Conservation (phyloP, 2,888 invertebrate species). For the Metalampra italica region DNA sequence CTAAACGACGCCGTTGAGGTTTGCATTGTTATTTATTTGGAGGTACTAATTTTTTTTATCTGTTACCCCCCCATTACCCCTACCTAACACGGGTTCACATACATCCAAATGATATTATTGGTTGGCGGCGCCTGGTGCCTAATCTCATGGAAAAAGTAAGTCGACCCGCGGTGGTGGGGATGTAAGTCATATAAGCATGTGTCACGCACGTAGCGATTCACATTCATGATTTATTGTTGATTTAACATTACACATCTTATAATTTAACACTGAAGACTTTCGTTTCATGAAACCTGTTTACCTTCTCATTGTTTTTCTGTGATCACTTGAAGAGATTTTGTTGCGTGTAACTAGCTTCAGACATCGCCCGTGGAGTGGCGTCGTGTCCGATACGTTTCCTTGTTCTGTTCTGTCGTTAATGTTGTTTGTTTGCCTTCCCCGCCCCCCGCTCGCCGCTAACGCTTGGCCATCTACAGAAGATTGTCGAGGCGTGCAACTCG, state of each 20-base stretch:
- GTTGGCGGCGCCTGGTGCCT: constrained; percentile 49
- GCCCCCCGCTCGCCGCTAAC: constrained; percentile 53
- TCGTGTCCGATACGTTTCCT: constrained; percentile 8
- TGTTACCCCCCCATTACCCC: constrained; percentile 61
- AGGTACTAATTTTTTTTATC: constrained; percentile 74
- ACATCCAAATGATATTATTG: constrained; percentile 58
- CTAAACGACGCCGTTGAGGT: constrained; percentile 19
- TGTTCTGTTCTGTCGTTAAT: constrained; percentile 37
- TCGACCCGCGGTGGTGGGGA: constrained; percentile 40
- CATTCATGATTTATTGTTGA: constrained; percentile 20
- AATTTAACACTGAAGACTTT: constrained; percentile 10
- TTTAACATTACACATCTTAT: constrained; percentile 28
- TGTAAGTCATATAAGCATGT: constrained; percentile 48
- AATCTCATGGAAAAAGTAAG: constrained; percentile 62
- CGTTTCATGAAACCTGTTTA: not conserved
- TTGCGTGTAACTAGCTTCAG: constrained; percentile 10
- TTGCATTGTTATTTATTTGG: constrained; percentile 26
- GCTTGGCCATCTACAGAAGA: constrained; percentile 84
- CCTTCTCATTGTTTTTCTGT: not conserved
- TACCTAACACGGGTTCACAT: constrained; percentile 67
- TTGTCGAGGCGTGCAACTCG: constrained; percentile 96
- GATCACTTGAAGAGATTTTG: not conserved
- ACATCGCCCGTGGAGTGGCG: constrained; percentile 12
- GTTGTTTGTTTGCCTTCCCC: constrained; percentile 64
- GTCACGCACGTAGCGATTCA: constrained; percentile 27